phyloP scores from a whole-genome alignment of 2,113 vertebrate species.

The Recurvirostra avosetta region DNA sequence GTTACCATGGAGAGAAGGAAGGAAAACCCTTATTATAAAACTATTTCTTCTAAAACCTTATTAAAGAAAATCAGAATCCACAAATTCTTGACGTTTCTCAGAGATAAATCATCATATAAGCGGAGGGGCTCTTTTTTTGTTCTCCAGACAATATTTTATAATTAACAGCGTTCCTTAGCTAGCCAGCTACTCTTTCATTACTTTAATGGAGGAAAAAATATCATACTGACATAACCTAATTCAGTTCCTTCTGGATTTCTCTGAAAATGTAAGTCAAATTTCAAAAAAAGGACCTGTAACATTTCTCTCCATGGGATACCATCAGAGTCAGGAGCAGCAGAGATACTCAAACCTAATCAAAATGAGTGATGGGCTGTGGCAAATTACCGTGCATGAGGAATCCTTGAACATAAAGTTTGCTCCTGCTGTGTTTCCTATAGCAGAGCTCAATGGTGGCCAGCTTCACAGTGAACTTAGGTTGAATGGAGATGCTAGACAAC shows the following conservation, averaged over 20 bases:
- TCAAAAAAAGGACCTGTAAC: not conserved
- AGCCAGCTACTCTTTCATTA: not conserved
- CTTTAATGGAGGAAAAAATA: not conserved
- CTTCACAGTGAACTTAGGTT: not conserved
- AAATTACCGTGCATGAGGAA: not conserved
- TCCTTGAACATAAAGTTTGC: not conserved
- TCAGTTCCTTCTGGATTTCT: not conserved
- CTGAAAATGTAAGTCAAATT: not conserved
- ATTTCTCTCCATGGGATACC: not conserved
- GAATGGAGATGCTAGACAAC: not conserved
- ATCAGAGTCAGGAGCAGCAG: not conserved
- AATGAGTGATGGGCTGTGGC: not conserved
- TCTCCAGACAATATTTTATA: not conserved
- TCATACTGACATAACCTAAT: not conserved
- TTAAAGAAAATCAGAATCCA: not conserved
- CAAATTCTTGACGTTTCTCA: not conserved
- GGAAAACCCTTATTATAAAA: not conserved
- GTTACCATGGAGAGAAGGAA: not conserved
- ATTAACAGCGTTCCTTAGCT: not conserved
- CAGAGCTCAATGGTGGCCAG: not conserved
- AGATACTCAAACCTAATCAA: not conserved
- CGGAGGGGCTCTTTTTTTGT: not conserved
- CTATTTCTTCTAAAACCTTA: not conserved
- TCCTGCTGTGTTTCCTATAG: not conserved
- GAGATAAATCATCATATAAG: not conserved